Conservation (phyloP, 53 echinoderm and acorn worm species). For the Hippasteria phrygiana region DNA sequence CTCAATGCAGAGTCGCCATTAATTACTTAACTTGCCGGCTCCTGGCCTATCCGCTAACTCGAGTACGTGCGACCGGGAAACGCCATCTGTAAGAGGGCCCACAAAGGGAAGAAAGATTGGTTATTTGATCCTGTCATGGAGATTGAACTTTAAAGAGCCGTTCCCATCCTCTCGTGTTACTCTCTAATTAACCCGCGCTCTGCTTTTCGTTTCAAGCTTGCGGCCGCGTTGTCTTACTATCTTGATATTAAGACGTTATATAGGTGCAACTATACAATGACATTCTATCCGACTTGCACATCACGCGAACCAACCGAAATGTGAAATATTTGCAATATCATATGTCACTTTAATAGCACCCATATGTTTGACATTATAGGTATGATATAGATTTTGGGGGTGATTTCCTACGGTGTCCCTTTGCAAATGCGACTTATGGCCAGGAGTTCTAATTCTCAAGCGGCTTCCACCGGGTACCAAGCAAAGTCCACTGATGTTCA, state of each 20-base stretch:
- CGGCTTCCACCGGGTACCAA: background rate
- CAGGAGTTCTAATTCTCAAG: too few relatives aligned
- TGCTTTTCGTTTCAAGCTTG: slow-evolving; percentile 15
- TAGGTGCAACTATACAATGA: background rate
- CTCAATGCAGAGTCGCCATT: slow-evolving; percentile 30
- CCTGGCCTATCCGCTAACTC: background rate
- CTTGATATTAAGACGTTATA: background rate
- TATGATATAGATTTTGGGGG: too few relatives aligned
- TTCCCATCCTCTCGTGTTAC: slow-evolving; percentile 16
- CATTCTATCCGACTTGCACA: background rate
- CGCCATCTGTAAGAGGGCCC: background rate
- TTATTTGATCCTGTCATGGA: slow-evolving; percentile 53
- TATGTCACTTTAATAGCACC: background rate
- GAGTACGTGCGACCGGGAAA: background rate
- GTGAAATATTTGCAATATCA: background rate
- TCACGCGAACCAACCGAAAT: background rate
- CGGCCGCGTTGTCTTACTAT: background rate
- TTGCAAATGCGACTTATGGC: too few relatives aligned
- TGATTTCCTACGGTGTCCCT: too few relatives aligned
- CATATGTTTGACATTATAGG: background rate
- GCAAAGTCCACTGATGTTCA: background rate
- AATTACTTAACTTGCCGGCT: slow-evolving; percentile 33
- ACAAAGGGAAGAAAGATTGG: slow-evolving; percentile 26
- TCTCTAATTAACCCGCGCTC: slow-evolving; percentile 28
- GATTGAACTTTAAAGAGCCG: slow-evolving; percentile 55